A percentile compares a stretch with the other conserved stretches of the same genome.
Evolutionary conservation across 2,113 vertebrate species (phyloP).

Genomic region (Gymnorhina tibicen): DNA sequence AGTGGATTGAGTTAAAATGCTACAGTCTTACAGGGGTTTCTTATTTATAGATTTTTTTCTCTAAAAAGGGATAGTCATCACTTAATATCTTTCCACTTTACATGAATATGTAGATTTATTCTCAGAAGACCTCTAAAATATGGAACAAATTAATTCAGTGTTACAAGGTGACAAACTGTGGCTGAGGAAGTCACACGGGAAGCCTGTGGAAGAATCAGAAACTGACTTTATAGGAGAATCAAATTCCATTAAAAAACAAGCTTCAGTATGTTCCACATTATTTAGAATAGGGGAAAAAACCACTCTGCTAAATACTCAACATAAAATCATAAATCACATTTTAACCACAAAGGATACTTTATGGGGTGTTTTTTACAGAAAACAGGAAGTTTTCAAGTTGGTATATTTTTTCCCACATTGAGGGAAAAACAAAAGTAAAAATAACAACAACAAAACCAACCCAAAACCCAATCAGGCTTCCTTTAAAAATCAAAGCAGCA

Average conservation of each 20-base stretch:
- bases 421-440: background rate
- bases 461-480: background rate
- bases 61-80: background rate
- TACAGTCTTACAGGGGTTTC: background rate
- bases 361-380: background rate
- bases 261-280: background rate
- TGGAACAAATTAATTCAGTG: constrained; percentile 6
- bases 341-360: background rate
- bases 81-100: background rate
- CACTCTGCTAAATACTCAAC: background rate
- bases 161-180: background rate
- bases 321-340: background rate
- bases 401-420: background rate
- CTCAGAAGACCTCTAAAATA: background rate
- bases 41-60: background rate
- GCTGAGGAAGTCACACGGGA: background rate
- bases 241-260: background rate
- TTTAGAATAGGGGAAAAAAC: background rate
- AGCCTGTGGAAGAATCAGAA: background rate
- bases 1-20: background rate
- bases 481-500: background rate
- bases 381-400: background rate
- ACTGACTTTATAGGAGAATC: background rate
- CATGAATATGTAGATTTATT: constrained; percentile 5
- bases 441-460: background rate